Percentiles rank a stretch among this genome's conserved stretches.
phyloP scores from a whole-genome alignment of 64 coral and sea anemone genomes.

The Montipora sp. region DNA sequence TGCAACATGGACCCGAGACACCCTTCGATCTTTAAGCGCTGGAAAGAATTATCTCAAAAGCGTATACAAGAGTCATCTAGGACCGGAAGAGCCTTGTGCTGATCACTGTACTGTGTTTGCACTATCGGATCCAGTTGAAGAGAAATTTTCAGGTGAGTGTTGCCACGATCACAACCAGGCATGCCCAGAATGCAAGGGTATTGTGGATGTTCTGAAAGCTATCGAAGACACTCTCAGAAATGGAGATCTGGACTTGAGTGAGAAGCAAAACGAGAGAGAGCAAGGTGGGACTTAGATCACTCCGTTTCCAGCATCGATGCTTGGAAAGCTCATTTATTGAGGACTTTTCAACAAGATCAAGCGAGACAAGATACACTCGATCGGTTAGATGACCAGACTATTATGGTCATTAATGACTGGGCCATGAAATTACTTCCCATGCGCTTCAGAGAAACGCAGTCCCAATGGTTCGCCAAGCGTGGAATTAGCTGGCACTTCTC shows the following conservation, averaged over 20 bases:
- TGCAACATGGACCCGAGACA: too few species aligned
- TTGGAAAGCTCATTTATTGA: neutral
- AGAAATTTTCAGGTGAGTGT: too few species aligned
- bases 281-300: conserved; percentile 73
- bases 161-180: too few species aligned
- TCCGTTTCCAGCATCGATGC: neutral
- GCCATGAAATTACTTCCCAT: too few species aligned
- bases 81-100: conserved; percentile 66
- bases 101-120: conserved; percentile 62
- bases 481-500: conserved; percentile 38
- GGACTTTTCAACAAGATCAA: conserved; percentile 57
- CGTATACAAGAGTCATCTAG: conserved; percentile 68
- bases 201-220: too few species aligned
- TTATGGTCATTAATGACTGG: too few species aligned
- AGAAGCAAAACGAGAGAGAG: conserved; percentile 45
- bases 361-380: neutral
- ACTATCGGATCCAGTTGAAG: too few species aligned
- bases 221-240: too few species aligned
- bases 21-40: neutral
- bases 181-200: too few species aligned
- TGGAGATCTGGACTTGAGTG: neutral
- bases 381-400: conserved; percentile 19
- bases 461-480: conserved; percentile 4
- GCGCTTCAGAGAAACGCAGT: too few species aligned
- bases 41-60: conserved; percentile 74